Evolutionary conservation across 1,140 invertebrate species (phyloP).

Genomic region (Magallana angulata): DNA sequence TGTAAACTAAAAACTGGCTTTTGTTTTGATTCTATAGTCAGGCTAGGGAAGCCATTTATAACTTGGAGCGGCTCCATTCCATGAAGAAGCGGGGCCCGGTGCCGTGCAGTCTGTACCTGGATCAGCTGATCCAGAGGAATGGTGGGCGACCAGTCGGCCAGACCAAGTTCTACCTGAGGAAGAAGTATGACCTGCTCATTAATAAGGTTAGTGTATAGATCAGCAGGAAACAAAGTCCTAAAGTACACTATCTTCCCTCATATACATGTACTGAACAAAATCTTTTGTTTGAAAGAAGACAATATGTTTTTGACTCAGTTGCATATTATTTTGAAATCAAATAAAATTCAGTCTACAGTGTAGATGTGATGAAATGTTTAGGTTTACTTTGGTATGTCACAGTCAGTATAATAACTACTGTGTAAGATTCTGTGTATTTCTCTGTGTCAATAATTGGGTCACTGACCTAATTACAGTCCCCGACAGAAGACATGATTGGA

Average conservation of each 20-base stretch:
- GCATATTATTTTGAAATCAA: too few relatives aligned
- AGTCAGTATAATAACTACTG: too few relatives aligned
- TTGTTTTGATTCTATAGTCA: slow-evolving; percentile 67
- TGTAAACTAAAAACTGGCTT: too few relatives aligned
- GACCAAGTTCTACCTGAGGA: slow-evolving; percentile 65
- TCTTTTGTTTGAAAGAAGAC: too few relatives aligned
- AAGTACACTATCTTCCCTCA: too few relatives aligned
- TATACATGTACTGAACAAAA: too few relatives aligned
- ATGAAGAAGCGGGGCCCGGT: slow-evolving; percentile 89
- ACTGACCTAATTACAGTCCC: slow-evolving; percentile 58
- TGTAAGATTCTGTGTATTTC: too few relatives aligned
- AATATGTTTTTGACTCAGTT: too few relatives aligned
- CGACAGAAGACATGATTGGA: slow-evolving; percentile 81
- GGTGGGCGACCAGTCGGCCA: slow-evolving; percentile 61
- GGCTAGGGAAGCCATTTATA: slow-evolving; percentile 89
- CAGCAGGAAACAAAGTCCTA: not conserved
- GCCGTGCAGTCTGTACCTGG: slow-evolving; percentile 90
- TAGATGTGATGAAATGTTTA: too few relatives aligned
- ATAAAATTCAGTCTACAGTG: too few relatives aligned
- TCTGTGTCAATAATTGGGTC: too few relatives aligned
- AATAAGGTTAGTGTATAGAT: slow-evolving; percentile 61
- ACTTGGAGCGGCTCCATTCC: slow-evolving; percentile 86
- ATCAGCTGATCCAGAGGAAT: slow-evolving; percentile 83
- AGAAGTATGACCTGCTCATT: slow-evolving; percentile 69
- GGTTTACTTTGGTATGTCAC: too few relatives aligned